These are phyloP conservation scores for Cataglyphis cursor DNA, from an alignment of 2,888 invertebrate genomes.

Conservation along the genomic window DNA sequence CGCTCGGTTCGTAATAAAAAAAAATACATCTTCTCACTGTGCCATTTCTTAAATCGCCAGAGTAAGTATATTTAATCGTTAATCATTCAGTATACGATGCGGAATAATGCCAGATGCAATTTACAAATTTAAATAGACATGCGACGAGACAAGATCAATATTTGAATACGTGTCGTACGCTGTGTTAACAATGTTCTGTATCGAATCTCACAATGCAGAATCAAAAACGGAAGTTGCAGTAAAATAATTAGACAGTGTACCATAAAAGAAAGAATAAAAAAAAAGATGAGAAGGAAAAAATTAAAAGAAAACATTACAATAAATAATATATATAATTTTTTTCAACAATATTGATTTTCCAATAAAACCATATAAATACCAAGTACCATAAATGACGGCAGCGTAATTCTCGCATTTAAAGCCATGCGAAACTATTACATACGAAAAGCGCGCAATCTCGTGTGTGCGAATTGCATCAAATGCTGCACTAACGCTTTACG, in stretches of 20 bases:
- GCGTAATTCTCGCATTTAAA: conserved; percentile 38
- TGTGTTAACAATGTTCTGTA: not conserved
- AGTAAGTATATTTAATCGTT: not conserved
- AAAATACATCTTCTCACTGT: not conserved
- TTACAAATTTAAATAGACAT: conserved; percentile 11
- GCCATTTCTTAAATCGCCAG: not conserved
- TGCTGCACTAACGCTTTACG: conserved; percentile 67
- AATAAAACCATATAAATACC: not conserved
- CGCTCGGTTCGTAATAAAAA: not conserved
- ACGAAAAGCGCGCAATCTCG: conserved; percentile 53
- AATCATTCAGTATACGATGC: conserved; percentile 3
- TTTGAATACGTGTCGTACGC: not conserved
- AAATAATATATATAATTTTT: not conserved
- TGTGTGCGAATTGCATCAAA: conserved; percentile 57
- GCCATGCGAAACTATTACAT: conserved; percentile 50
- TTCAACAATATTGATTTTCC: not conserved
- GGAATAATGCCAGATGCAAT: conserved; percentile 14
- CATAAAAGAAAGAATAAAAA: not conserved
- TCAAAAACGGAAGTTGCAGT: not conserved
- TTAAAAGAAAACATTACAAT: not conserved
- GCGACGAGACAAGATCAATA: not conserved
- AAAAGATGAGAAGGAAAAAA: not conserved
- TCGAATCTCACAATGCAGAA: not conserved
- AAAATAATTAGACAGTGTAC: not conserved
- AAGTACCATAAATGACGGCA: not conserved